Conservation (phyloP, 2,888 invertebrate genomes). For the Agrochola lota region DNA sequence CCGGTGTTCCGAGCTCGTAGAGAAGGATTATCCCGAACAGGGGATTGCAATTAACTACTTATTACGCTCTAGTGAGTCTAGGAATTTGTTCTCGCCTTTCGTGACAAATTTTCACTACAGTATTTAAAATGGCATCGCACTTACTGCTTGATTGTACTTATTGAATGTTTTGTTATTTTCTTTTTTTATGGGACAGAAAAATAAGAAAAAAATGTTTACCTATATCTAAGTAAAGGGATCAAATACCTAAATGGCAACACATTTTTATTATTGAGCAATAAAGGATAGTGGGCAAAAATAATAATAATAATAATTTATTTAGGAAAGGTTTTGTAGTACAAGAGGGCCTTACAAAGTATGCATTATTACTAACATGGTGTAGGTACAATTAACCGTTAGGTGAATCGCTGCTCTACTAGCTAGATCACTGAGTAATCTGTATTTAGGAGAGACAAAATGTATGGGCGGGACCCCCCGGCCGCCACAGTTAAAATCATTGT, state of each 20-base stretch:
- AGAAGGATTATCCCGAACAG: constrained; percentile 40
- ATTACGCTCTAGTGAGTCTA: constrained; percentile 21
- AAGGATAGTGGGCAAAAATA: too few species aligned
- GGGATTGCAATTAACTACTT: constrained; percentile 50
- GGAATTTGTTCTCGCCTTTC: constrained; percentile 26
- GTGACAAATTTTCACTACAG: constrained; percentile 2
- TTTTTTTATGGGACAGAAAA: background rate
- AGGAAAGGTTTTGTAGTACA: too few species aligned
- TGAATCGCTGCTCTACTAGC: too few species aligned
- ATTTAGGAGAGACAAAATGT: too few species aligned
- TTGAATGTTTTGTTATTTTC: background rate
- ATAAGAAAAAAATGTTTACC: background rate
- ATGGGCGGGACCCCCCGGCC: too few species aligned
- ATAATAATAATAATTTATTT: too few species aligned
- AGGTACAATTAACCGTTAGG: too few species aligned
- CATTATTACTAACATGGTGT: too few species aligned
- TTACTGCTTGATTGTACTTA: background rate
- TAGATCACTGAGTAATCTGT: too few species aligned
- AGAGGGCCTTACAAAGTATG: too few species aligned
- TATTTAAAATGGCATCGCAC: constrained; percentile 16
- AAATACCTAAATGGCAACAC: background rate
- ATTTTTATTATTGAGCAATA: background rate
- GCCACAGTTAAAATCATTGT: too few species aligned
- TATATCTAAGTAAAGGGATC: background rate
- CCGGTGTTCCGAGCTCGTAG: constrained; percentile 1